Conservation (phyloP, 2,113 vertebrate species). For the Cisticola juncidis region DNA sequence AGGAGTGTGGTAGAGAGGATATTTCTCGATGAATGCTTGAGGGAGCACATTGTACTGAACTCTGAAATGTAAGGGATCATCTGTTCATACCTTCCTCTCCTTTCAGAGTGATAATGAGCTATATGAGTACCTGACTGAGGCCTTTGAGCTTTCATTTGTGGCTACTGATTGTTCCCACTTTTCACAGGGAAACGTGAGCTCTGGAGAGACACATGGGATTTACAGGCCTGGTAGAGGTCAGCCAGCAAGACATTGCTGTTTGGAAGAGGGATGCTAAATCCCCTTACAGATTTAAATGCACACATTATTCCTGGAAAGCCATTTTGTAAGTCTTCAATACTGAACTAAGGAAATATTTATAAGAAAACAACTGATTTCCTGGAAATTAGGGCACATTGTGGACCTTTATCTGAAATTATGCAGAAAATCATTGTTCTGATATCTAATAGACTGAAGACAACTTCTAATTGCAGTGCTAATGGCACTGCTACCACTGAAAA, state of each 20-base stretch:
- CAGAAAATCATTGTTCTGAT: conserved; percentile 20
- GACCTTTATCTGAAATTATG: conserved; percentile 27
- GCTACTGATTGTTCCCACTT: background rate
- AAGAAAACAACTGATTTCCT: conserved; percentile 47
- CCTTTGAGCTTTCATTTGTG: background rate
- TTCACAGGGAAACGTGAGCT: background rate
- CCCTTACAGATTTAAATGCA: background rate
- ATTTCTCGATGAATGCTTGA: background rate
- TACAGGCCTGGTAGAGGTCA: background rate
- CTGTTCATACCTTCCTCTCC: background rate
- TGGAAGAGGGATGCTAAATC: background rate
- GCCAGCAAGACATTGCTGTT: background rate
- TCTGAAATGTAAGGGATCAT: background rate
- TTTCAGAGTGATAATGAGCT: background rate
- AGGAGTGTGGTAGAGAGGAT: background rate
- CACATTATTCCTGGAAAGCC: conserved; percentile 12
- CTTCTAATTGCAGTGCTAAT: background rate
- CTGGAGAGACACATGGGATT: background rate
- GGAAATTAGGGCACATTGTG: conserved; percentile 23
- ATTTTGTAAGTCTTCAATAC: conserved; percentile 11
- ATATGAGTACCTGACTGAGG: background rate
- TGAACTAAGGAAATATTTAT: conserved; percentile 54
- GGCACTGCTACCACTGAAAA: background rate
- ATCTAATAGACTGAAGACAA: background rate
- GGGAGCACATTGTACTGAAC: background rate